A percentile compares a stretch with the other conserved stretches of the same genome.
These are phyloP conservation scores for Desmodus rotundus DNA, from an alignment of 2,113 vertebrate species.

Conservation along the genomic window DNA sequence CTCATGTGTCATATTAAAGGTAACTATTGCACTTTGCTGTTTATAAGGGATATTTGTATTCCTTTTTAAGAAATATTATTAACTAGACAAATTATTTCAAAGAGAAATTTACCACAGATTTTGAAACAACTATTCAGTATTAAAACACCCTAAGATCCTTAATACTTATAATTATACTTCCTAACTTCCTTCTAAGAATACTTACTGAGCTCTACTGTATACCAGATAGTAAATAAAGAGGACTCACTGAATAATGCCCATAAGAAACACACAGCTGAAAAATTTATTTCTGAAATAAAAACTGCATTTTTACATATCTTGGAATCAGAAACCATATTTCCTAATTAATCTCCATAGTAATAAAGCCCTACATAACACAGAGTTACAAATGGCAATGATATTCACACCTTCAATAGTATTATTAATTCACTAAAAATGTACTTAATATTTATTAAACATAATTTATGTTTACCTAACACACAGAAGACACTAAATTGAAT, in stretches of 20 bases:
- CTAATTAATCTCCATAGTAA: background rate
- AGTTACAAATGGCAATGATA: background rate
- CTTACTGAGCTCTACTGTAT: background rate
- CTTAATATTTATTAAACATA: conserved; percentile 2
- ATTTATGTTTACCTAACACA: background rate
- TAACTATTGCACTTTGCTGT: background rate
- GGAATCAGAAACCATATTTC: background rate
- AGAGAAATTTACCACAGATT: too few relatives aligned
- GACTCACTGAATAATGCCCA: background rate
- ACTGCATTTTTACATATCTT: background rate
- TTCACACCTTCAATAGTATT: background rate
- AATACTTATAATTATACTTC: background rate
- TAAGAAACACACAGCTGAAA: background rate
- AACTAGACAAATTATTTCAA: background rate
- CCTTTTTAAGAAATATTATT: background rate
- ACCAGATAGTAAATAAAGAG: background rate
- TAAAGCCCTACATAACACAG: background rate
- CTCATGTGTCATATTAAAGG: background rate
- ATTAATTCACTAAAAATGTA: background rate
- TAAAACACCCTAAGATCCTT: background rate
- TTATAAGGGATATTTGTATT: background rate
- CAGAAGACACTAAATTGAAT: background rate
- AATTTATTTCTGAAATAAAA: conserved; percentile 28
- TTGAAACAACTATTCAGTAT: background rate
- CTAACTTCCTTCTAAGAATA: conserved; percentile 10